These are phyloP conservation scores for Hippopotamyrus pictus DNA, from an alignment of 2,797 vertebrate genomes.

Conservation along the genomic window DNA sequence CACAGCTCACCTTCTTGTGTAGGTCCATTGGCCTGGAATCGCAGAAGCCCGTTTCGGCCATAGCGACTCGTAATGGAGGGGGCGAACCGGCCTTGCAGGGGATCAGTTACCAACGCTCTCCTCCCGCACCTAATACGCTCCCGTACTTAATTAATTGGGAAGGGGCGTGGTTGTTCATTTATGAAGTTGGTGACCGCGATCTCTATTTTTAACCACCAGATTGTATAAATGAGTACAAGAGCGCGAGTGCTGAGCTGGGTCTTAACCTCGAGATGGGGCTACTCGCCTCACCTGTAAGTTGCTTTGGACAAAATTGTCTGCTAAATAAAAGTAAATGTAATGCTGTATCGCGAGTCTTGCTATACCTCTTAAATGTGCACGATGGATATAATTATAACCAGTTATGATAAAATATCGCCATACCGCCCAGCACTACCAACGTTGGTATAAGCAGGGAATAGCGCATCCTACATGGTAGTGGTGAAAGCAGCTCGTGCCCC, in stretches of 20 bases:
- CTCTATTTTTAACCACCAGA: background rate
- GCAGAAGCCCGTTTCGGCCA: slow-evolving; percentile 65
- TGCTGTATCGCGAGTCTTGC: background rate
- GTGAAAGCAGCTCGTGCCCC: background rate
- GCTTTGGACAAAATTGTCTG: background rate
- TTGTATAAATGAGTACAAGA: slow-evolving; percentile 32
- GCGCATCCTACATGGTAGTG: background rate
- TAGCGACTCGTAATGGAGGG: slow-evolving; percentile 44
- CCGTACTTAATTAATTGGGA: slow-evolving; percentile 46
- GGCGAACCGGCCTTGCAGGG: slow-evolving; percentile 45
- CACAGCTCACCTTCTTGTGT: slow-evolving; percentile 54
- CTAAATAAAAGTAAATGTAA: background rate
- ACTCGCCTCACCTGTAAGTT: background rate
- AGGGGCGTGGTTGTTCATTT: slow-evolving; percentile 16
- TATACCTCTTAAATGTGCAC: background rate
- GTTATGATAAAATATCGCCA: background rate
- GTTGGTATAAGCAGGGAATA: background rate
- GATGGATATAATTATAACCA: background rate
- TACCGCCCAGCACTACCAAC: background rate
- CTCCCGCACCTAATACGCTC: slow-evolving; percentile 39
- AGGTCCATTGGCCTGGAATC: slow-evolving; percentile 66
- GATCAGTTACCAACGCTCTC: slow-evolving; percentile 41
- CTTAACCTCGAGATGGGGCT: background rate
- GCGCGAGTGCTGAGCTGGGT: background rate
- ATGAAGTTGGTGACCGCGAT: background rate